Evolutionary conservation across 2,797 vertebrate genomes (phyloP), one percentile per base, ranked within the genome.

Genomic region (Momotus momota): DNA sequence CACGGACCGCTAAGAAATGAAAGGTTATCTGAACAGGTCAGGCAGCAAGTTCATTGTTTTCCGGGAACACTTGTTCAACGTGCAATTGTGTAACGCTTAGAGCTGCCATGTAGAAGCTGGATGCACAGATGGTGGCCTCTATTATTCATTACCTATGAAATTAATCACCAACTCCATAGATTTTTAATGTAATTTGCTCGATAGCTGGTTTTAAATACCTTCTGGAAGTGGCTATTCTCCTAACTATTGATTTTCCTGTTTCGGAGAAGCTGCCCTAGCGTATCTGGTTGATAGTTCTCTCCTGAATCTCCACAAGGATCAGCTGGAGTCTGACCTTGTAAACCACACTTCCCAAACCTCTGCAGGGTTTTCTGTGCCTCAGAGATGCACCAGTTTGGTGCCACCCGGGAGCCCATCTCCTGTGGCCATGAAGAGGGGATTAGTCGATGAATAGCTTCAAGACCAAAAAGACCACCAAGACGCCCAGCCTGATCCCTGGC

Each of bases 21-120:
- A 43, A 60, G 62, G 80, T 86, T 94, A 75, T 88, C 77, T 70
- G 93, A 25, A 82, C 60, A 33, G 70, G 35, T 83, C 88, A 87
- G 86, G 92, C 71, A 43, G 52, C 9, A 0, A 54, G 84, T 65
- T 17, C 54, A 29, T 87, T 94, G 93, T 94, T 96, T 88, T 79
- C 85, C 81, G 86, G 86, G 58, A 86, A 2, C 65, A 4, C 45
- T 72, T 73, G 33, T 90, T 73, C 67, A 38, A 13, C 62, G 4
- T 0, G 0, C 11, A 20, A 0, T 25, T 55, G 60, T 11, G 4
- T 27, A 38, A 2, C 43, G 70, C 66, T 93, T 35, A 40, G 15
- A 83, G 45, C 51, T 23, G 12, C 11, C 1, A 5, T 2, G 2
- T 17, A 29, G 27, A 26, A 73, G 80, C 6, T 77, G n/a, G 26